Conservation (phyloP, 2,113 vertebrate species). For the Symphodus melops region DNA sequence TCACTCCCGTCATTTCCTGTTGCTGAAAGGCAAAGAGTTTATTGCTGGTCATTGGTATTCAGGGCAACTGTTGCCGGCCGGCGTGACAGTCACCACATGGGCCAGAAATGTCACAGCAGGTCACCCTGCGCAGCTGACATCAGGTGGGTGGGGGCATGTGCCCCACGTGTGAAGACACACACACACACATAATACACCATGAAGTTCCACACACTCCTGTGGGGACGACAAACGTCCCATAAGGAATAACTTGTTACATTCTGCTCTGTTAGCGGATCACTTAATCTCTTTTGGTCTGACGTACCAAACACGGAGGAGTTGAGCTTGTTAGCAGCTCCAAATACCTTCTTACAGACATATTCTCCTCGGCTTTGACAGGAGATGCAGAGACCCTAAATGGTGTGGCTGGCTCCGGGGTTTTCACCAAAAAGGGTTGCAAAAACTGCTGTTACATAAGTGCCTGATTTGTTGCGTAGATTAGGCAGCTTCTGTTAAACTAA, state of each 20-base stretch:
- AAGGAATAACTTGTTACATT: conserved; percentile 51
- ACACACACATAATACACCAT: conserved; percentile 6
- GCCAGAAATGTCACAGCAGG: conserved; percentile 72
- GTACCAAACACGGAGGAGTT: conserved; percentile 44
- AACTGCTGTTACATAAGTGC: conserved; percentile 47
- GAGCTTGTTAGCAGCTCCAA: conserved; percentile 52
- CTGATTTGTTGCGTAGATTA: conserved; percentile 51
- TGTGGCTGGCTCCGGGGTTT: conserved; percentile 28
- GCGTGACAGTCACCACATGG: conserved; percentile 61
- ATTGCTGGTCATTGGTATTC: conserved; percentile 68
- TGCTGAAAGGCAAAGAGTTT: conserved; percentile 56
- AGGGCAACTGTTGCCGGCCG: conserved; percentile 66
- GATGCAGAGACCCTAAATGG: conserved; percentile 72
- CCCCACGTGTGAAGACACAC: conserved; percentile 23
- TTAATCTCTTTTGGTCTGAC: conserved; percentile 53
- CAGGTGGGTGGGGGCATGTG: conserved; percentile 32
- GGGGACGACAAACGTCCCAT: conserved; percentile 29
- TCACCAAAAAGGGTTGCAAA: conserved; percentile 30
- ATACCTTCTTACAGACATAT: conserved; percentile 48
- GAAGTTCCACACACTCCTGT: conserved; percentile 7
- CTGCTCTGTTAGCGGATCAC: conserved; percentile 46
- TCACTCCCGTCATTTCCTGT: conserved; percentile 58
- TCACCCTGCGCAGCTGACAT: conserved; percentile 78
- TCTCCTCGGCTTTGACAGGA: conserved; percentile 36
- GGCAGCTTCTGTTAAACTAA: conserved; percentile 55